Evolutionary conservation across 2,888 invertebrate species (phyloP), one percentile per base, ranked within the genome.

Genomic region (Chymomyza fuscimana): DNA sequence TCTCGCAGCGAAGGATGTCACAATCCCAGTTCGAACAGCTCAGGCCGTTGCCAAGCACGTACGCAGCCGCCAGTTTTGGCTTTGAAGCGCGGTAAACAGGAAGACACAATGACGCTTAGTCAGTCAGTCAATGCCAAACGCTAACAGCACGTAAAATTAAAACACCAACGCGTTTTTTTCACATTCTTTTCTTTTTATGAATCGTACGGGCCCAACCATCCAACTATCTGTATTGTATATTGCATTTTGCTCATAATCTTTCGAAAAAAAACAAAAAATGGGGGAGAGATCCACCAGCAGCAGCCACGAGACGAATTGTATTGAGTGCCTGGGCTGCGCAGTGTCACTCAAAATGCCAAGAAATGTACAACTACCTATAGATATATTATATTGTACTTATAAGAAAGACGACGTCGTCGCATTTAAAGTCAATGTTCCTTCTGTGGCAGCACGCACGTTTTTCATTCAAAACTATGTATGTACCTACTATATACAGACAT

Each of bases 371-470:
- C 72, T 78, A 59, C 59, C 59, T 29, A 52, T 22, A 9, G 22
- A 66, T 62, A 64, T 25, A 52, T 58, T 19, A 54, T 46, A 25
- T 69, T 32, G 29, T 70, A 46, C 66, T 51, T 50, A 51, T 67
- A 67, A 69, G 56, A 52, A 62, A 62, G 51, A 62, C 19, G 67
- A 59, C 72, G 69, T 67, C 62, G 72, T 64, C 29, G 72, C 79
- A 69, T 73, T 74, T 86, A 90, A 90, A 91, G 91, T 90, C 90
- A 90, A 87, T 87, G 89, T 81, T 90, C 90, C 90, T 90, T 91
- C 90, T 91, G 90, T 90, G 89, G 89, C 90, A 88, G 89, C 90
- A 90, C 90, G 90, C 90, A 90, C 88, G 88, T 85, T 87, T 85
- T 82, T 82, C 78, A 86, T 86, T 88, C 88, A 86, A 88, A 88